Base-by-base conservation (phyloP, 2,888 invertebrate species). In the Zaprionus obscuricornis region DNA sequence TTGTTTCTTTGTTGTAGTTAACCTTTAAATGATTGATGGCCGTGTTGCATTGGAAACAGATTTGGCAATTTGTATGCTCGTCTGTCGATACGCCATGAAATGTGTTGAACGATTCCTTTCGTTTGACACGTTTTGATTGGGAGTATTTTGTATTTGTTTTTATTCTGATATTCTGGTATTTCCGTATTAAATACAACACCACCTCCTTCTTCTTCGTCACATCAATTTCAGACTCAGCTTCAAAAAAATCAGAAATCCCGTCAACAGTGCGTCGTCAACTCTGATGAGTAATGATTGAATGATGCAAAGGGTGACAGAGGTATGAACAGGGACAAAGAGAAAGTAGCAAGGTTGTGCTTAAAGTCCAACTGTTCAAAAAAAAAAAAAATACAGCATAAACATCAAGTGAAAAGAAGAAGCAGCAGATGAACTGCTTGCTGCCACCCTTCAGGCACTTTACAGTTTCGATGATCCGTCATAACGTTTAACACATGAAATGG, bases 401-500 rank as follows among this genome's bases (percentile, higher is more conserved):
- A n/a, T n/a, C n/a, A 40, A 50, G 46, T 45, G 56, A 43, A 65
- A 24, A 29, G 31, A 51, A 62, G n/a, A 45, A 57, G 52, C 17
- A 37, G 54, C 50, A 55, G 45, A 13, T 70, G 50, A 50, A 62
- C 47, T 36, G 46, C 34, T 14, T 34, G 77, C 59, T 57, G 55
- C 51, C 57, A 62, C 82, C 81, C 56, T 71, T 55, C 58, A 54
- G 60, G 62, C 75, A 86, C 83, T 86, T 81, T 81, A 85, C 81
- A 85, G 81, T 84, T 86, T 75, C 73, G 87, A 85, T 74, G 85
- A 81, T 81, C 81, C 83, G 85, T 81, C 81, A 86, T 81, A 81
- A 86, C 87, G 85, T 85, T 83, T 85, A 85, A 81, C 83, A 81
- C 85, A 85, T 81, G 83, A 85, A 85, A 85, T 83, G 66, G 85